Base-by-base conservation (phyloP, 2,888 invertebrate genomes). In the Apamea crenata region DNA sequence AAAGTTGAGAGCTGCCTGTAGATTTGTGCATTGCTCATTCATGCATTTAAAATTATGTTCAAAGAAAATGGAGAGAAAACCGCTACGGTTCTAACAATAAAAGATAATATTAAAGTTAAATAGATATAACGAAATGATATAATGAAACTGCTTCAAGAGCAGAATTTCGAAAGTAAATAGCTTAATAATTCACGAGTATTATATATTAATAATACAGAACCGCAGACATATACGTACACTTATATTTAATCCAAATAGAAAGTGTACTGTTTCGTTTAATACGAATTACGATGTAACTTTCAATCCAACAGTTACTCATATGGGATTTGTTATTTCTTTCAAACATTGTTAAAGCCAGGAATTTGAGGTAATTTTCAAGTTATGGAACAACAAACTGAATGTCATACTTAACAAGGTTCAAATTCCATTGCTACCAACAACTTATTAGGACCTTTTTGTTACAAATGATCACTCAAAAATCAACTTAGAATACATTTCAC, bases 221-320 rank as follows among this genome's bases (percentile, higher is more conserved):
- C 50, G 36, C n/a, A 65, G 10, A 18, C 18, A 36, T 72, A 61
- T 18, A 66, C 21, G 18, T n/a, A 16, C 63, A 56, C 59, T 74
- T 70, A 59, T n/a, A 66, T 80, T 50, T 77, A 77, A 77, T 84
- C n/a, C 65, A 61, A 80, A 75, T 77, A 81, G 85, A 84, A 84
- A 84, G 61, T 18, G n/a, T 32, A 47, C n/a, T 1, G 25, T 53
- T 72, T 59, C 21, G 50, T 65, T 40, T 2, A 44, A 36, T 59
- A 36, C 10, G 29, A 61, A 61, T 29, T 29, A 29, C 29, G 5
- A 67, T n/a, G 12, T 5, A 44, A n/a, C 67, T 75, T 79, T 79
- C 78, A 50, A 69, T 65, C 4, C n/a, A 44, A 32, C 0, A 40
- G 12, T 44, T 12, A 25, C 14, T 6, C 2, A 0, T 21, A 29